Conservation (phyloP, 1,140 invertebrate species). For the Drosophila melanogaster region DNA sequence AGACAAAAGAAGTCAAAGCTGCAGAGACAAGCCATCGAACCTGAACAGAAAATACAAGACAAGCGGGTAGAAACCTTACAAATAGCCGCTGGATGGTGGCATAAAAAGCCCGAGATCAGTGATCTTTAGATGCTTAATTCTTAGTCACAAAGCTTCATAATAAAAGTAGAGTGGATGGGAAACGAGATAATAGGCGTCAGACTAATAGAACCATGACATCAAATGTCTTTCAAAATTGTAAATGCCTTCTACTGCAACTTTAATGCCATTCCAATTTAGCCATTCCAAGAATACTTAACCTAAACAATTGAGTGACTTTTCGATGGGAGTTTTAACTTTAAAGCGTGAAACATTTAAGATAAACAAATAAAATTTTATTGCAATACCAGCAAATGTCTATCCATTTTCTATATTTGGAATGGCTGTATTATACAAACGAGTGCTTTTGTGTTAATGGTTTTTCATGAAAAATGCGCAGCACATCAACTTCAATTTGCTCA, state of each 20-base stretch:
- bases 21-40: slow-evolving; percentile 48
- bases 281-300: background rate
- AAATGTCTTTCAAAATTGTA: slow-evolving; percentile 7
- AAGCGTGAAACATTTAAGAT: background rate
- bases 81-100: slow-evolving; percentile 37
- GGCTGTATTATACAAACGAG: background rate
- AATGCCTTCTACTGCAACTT: slow-evolving; percentile 3
- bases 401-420: slow-evolving; percentile 24
- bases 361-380: slow-evolving; percentile 4
- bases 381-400: slow-evolving; percentile 10
- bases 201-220: slow-evolving; percentile 6
- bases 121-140: slow-evolving; percentile 38
- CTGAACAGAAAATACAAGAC: slow-evolving; percentile 29
- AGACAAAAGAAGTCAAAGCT: slow-evolving; percentile 66
- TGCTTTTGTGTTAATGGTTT: slow-evolving; percentile 3
- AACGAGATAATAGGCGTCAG: background rate
- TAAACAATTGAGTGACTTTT: background rate
- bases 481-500: slow-evolving; percentile 1
- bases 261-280: slow-evolving; percentile 1
- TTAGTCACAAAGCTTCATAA: slow-evolving; percentile 10
- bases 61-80: slow-evolving; percentile 45
- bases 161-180: background rate
- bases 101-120: slow-evolving; percentile 29
- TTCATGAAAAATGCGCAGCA: slow-evolving; percentile 1
- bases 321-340: background rate